Evolutionary conservation across 1,140 invertebrate genomes (phyloP).

Genomic region (Bombus superbus): DNA sequence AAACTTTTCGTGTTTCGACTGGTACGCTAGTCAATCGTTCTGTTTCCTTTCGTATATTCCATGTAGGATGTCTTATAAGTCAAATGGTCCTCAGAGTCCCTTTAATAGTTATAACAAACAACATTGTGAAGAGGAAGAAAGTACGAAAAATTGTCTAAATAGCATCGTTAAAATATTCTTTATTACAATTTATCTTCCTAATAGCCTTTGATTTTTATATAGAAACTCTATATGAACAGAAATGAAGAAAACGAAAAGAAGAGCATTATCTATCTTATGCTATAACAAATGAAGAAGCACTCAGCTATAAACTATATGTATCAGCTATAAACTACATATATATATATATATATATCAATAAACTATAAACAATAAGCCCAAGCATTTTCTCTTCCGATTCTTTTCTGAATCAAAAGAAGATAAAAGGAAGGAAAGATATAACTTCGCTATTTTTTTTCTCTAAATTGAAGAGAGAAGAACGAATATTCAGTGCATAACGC

Average conservation of each 20-base stretch:
- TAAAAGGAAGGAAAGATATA: not conserved
- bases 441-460: not conserved
- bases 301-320: no score
- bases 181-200: not conserved
- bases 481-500: not conserved
- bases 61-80: not conserved
- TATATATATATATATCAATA: no score
- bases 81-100: not conserved
- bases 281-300: not conserved
- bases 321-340: no score
- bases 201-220: not conserved
- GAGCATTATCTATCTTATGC: not conserved
- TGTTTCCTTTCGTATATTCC: not conserved
- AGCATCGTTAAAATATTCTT: no score
- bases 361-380: not conserved
- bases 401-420: not conserved
- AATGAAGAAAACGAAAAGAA: not conserved
- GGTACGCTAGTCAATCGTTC: no score
- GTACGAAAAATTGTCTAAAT: not conserved
- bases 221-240: not conserved
- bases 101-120: not conserved
- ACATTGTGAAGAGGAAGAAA: not conserved
- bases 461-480: not conserved
- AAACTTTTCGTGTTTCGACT: not conserved
- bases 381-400: not conserved